Conservation (phyloP, 2,888 invertebrate species). For the Melanostoma mellinum region DNA sequence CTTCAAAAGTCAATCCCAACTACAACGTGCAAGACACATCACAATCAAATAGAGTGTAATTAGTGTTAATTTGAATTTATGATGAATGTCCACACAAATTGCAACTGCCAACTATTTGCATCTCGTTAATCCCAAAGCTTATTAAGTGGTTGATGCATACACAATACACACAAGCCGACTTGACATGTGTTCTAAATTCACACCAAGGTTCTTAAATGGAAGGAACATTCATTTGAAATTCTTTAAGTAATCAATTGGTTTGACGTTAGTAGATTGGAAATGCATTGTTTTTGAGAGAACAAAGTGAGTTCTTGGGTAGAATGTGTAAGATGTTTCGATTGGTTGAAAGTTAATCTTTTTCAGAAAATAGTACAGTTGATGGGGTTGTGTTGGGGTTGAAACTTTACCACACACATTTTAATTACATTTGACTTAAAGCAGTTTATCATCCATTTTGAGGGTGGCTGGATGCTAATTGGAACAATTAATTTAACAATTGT, state of each 20-base stretch:
- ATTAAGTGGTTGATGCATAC: slow-evolving; percentile 19
- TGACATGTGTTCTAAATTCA: slow-evolving; percentile 26
- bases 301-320: neutral
- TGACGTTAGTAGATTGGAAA: neutral
- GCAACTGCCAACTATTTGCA: slow-evolving; percentile 47
- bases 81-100: slow-evolving; percentile 51
- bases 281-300: neutral
- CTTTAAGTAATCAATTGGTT: slow-evolving; percentile 29
- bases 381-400: slow-evolving; percentile 1
- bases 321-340: neutral
- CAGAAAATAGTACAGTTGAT: slow-evolving; percentile 1
- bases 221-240: slow-evolving; percentile 28
- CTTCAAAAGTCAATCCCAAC: neutral
- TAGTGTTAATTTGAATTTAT: slow-evolving; percentile 44
- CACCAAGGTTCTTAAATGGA: slow-evolving; percentile 1
- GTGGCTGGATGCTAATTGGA: slow-evolving; percentile 55
- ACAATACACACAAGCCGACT: slow-evolving; percentile 17
- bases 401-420: slow-evolving; percentile 46
- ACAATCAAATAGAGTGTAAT: slow-evolving; percentile 34
- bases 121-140: slow-evolving; percentile 61
- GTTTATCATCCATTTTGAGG: slow-evolving; percentile 57
- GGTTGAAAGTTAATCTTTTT: slow-evolving; percentile 22
- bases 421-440: slow-evolving; percentile 61
- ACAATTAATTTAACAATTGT: slow-evolving; percentile 68
- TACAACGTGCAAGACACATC: slow-evolving; percentile 6